Conservation (phyloP, 2,113 vertebrate genomes). For the human (Homo sapiens) region GRCh38 chrX:107163501-107164000, state of each 20-base stretch:
- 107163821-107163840: not conserved
- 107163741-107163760: not conserved
- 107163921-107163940: not conserved
- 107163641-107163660: not conserved
- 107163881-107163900: not conserved
- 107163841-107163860: not conserved
- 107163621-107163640: not conserved
- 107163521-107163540: not conserved
- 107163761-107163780: not conserved
- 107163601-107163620: not conserved
- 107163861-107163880: not conserved
- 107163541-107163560: not conserved
- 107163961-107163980: conserved; percentile 15
- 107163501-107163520: not conserved
- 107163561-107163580: not conserved
- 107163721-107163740: not conserved
- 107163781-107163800: not conserved
- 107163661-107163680: not conserved
- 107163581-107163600: not conserved
- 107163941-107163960: not conserved
- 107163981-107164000: conserved; percentile 39
- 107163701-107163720: not conserved
- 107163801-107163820: not conserved
- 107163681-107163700: not conserved
- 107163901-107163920: not conserved